These are phyloP conservation scores for Lasiommata megera DNA, from an alignment of 2,888 invertebrate genomes.

Conservation along the genomic window DNA sequence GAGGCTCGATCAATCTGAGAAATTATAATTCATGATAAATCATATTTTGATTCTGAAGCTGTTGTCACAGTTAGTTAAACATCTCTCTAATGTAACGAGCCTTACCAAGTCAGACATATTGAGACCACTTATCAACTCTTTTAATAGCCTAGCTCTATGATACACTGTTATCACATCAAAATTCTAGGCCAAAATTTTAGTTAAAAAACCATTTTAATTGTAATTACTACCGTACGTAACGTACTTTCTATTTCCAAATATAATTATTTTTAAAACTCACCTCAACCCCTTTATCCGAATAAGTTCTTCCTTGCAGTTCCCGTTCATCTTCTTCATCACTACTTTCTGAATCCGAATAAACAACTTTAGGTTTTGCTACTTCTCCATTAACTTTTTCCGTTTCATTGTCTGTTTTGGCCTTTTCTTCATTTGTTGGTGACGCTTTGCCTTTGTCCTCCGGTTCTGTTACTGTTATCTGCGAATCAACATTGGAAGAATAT, in stretches of 20 bases:
- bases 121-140: no score
- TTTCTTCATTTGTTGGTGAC: constrained; percentile 36
- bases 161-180: no score
- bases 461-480: constrained; percentile 71
- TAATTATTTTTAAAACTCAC: constrained; percentile 56
- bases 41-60: no score
- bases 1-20: constrained; percentile 92
- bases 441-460: constrained; percentile 47
- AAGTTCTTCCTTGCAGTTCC: constrained; percentile 90
- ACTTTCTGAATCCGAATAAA: constrained; percentile 82
- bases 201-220: no score
- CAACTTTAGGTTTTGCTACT: constrained; percentile 50
- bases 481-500: not conserved
- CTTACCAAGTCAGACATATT: no score
- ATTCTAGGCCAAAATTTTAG: no score
- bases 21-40: no score
- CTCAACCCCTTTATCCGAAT: constrained; percentile 89
- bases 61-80: no score
- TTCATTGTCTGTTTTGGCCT: constrained; percentile 45
- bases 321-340: constrained; percentile 88
- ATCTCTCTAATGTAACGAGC: no score
- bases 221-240: no score
- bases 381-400: constrained; percentile 39
- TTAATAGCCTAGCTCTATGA: no score
- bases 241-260: no score